These are phyloP conservation scores for Apis cerana DNA, from an alignment of 1,140 invertebrate species.

Conservation along the genomic window DNA sequence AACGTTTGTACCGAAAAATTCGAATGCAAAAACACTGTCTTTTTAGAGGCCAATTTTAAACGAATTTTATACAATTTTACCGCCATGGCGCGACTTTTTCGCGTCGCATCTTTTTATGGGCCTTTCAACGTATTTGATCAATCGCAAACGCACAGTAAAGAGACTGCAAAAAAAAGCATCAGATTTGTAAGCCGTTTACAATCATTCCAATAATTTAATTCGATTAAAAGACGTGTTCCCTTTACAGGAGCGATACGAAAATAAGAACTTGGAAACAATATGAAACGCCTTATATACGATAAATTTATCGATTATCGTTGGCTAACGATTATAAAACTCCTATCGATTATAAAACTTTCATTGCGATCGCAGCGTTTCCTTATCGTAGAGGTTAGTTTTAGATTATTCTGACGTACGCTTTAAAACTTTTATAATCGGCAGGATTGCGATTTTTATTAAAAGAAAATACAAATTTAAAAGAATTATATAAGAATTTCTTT, in stretches of 20 bases:
- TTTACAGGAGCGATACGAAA: slow-evolving; percentile 36
- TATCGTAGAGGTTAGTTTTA: slow-evolving; percentile 12
- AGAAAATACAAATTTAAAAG: neutral
- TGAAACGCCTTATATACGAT: slow-evolving; percentile 19
- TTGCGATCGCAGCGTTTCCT: neutral
- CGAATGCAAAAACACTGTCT: neutral
- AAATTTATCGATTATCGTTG: slow-evolving; percentile 15
- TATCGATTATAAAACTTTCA: slow-evolving; percentile 23
- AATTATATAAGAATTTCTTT: neutral
- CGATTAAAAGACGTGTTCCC: slow-evolving; percentile 8
- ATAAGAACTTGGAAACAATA: slow-evolving; percentile 29
- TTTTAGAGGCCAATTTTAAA: slow-evolving; percentile 53
- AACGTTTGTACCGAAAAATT: neutral
- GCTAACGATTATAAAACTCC: neutral
- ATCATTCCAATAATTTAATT: slow-evolving; percentile 41
- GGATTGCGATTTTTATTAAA: neutral
- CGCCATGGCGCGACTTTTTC: slow-evolving; percentile 52
- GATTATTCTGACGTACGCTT: neutral
- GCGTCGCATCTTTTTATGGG: slow-evolving; percentile 46
- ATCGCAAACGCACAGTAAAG: slow-evolving; percentile 34
- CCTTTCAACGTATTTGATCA: slow-evolving; percentile 43
- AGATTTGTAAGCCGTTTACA: slow-evolving; percentile 42
- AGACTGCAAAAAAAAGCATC: slow-evolving; percentile 24
- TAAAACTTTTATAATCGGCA: neutral
- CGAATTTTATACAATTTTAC: slow-evolving; percentile 64